phyloP scores from a whole-genome alignment of 1,140 invertebrate species.

The Trichonephila clavipes region DNA sequence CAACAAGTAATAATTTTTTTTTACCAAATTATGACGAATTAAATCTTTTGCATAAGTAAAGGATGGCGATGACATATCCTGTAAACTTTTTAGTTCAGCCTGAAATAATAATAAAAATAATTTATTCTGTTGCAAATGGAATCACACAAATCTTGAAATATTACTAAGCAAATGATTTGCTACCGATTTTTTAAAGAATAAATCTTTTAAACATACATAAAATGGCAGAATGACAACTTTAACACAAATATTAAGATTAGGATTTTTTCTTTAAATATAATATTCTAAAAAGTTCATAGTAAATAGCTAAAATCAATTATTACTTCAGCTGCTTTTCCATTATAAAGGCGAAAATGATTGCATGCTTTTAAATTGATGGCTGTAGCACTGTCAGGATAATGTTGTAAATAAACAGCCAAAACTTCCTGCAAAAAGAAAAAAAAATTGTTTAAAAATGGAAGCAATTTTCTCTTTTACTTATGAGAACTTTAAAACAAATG shows the following conservation, averaged over 20 bases:
- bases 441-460: background rate
- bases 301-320: constrained; percentile 30
- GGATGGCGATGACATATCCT: constrained; percentile 88
- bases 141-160: too few species aligned
- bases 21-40: constrained; percentile 95
- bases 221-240: background rate
- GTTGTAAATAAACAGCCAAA: constrained; percentile 94
- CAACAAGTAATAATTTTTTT: constrained; percentile 48
- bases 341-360: constrained; percentile 93
- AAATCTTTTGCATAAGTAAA: constrained; percentile 95
- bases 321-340: constrained; percentile 94
- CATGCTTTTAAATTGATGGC: constrained; percentile 97
- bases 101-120: constrained; percentile 76
- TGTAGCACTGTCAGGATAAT: constrained; percentile 95
- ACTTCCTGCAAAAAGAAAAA: constrained; percentile 91
- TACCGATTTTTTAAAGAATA: too few species aligned
- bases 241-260: background rate
- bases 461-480: too few species aligned
- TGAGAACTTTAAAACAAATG: too few species aligned
- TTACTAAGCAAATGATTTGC: too few species aligned
- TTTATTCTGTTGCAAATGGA: too few species aligned
- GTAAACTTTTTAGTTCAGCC: constrained; percentile 83
- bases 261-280: background rate
- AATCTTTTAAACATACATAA: too few species aligned
- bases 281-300: background rate